A percentile compares a stretch with the other conserved stretches of the same genome.
Evolutionary conservation across 2,888 invertebrate species (phyloP).

Genomic region (Pterostichus niger): DNA sequence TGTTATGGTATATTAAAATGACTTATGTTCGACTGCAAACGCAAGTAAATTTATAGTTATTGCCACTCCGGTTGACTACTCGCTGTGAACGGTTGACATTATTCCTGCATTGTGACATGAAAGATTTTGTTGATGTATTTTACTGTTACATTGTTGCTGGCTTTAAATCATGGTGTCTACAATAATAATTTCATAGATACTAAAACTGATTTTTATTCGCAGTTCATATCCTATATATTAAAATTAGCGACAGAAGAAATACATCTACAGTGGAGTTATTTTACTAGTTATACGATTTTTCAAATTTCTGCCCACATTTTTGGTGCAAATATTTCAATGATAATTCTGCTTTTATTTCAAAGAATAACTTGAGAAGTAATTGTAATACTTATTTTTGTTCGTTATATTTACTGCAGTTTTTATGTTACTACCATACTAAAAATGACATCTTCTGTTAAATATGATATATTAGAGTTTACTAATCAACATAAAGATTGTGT

Average conservation of each 20-base stretch:
- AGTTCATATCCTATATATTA: background rate
- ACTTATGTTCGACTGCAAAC: constrained; percentile 60
- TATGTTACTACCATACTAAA: too few relatives aligned
- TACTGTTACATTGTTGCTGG: constrained; percentile 10
- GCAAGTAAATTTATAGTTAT: constrained; percentile 52
- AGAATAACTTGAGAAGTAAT: too few relatives aligned
- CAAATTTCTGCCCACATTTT: too few relatives aligned
- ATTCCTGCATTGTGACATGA: constrained; percentile 1
- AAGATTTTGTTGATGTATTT: constrained; percentile 11
- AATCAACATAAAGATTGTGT: too few relatives aligned
- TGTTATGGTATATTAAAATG: constrained; percentile 65
- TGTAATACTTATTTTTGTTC: too few relatives aligned
- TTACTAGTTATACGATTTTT: too few relatives aligned
- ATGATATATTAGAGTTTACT: too few relatives aligned
- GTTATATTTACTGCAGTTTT: too few relatives aligned
- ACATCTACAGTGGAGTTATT: background rate
- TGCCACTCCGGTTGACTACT: constrained; percentile 46
- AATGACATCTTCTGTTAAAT: too few relatives aligned
- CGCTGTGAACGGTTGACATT: constrained; percentile 13
- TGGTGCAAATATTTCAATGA: too few relatives aligned
- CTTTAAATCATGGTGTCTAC: background rate
- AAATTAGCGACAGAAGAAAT: background rate
- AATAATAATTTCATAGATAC: background rate
- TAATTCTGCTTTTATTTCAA: too few relatives aligned
- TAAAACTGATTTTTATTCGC: background rate